Base-by-base conservation (phyloP, 1,140 invertebrate species). In the Tetragnatha versicolor region DNA sequence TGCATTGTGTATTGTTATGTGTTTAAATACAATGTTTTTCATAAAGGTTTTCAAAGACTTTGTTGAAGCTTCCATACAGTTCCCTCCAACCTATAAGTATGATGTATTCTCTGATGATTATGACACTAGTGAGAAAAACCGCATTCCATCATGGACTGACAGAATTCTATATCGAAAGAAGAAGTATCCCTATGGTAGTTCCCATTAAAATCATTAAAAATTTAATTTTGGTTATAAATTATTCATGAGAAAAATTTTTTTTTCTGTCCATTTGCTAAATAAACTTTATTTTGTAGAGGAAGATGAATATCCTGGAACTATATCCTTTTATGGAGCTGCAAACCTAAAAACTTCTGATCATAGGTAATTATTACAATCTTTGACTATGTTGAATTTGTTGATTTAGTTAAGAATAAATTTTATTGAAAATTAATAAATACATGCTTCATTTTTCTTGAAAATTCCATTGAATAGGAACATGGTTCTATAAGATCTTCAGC, bases 31-130 rank as follows among this genome's bases (percentile, higher is more conserved):
- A n/a, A n/a, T n/a, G n/a, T n/a, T n/a, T n/a, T n/a, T n/a, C n/a
- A n/a, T n/a, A n/a, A n/a, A 97, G 87, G 93, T 94, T n/a, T 99
- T 99, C 84, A 91, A 93, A 84, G 94, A 96, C 83, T 99, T 96
- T 84, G 89, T 91, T 65, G 98, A 99, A 89, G 98, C 95, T 1
- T 90, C 91, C 31, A 93, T 98, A 22, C 92, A 89, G 61, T 99
- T 99, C 87, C 88, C 94, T 25, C 98, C 98, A 2, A 99, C 98
- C 0, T 99, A 99, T 85, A 99, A 99, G 86, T 99, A 99, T 85
- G 98, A 99, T 88, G 86, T 98, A 39, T 99, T 99, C 86, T 98
- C 95, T 83, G 95, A 99, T 86, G 97, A 99, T 88, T 99, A 98
- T 85, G 98, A 99, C 85, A 99, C 98, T 0, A 98, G 97, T 86